Base-by-base conservation (phyloP, 2,113 vertebrate genomes). In the Strigops habroptila region DNA sequence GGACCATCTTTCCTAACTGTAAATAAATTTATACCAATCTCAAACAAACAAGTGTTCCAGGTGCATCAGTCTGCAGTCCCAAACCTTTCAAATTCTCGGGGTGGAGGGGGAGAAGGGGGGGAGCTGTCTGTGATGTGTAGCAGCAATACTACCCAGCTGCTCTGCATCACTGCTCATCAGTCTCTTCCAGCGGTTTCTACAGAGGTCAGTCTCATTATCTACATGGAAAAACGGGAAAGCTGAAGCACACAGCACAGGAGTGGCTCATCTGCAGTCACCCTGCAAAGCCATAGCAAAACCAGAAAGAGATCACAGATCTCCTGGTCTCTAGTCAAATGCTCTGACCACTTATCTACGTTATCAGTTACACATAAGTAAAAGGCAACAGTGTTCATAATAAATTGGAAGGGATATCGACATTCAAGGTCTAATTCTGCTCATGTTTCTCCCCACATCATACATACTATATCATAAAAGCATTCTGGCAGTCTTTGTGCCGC, bases 31-130 rank as follows among this genome's bases (percentile, higher is more conserved):
- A 73, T 59, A 73, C 23, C 59, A 77, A 88, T 44, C 24, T 19
- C 30, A 88, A 94, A 90, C 44, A 91, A 90, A 49, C n/a, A 70
- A 74, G 59, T 53, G 63, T 81, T 90, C 82, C 91, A 88, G 71
- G 24, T 85, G 71, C 75, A 59, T 73, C 73, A 53, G 35, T 28
- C 31, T 57, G 44, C 48, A 76, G 18, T 41, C 39, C n/a, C 31
- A 87, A 79, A 79, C n/a, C 25, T 59, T 76, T 30, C 67, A 69
- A 79, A 52, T 52, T 82, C 24, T 62, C 15, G 14, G 27, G 55
- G 21, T 21, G 33, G 14, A 65, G 33, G 44, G 13, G 6, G 12
- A 27, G 31, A 33, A 18, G 6, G 1, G 33, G 21, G 22, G 49
- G 35, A 55, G 6, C 25, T 5, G 59, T 14, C 57, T 81, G 27